Evolutionary conservation across 2,113 vertebrate species (phyloP), one percentile per base, ranked within the genome.

Genomic region (Malurus cyaneus): DNA sequence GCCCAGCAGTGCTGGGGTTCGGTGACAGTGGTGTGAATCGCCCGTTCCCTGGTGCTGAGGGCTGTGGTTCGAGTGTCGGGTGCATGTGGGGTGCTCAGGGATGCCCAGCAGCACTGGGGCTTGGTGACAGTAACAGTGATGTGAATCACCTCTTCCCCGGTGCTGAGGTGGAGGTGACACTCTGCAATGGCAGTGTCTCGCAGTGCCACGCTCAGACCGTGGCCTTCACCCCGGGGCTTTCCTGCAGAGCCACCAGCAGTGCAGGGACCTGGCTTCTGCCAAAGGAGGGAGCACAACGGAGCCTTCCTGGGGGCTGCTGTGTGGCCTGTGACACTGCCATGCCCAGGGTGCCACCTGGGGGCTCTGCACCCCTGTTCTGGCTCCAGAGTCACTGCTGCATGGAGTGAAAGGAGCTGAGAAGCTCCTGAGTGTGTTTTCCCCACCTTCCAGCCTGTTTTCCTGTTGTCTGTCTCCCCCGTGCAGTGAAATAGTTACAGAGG

Each of bases 201-300:
- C 14, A 15, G 36, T 12, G 15, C 3, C 2, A 5, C 1, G 2
- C 12, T 5, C 0, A 1, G 13, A 25, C 8, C 0, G 0, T 0
- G 4, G 3, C 72, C 18, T 34, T 20, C 61, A 59, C 77, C 61
- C 47, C 6, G 1, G 49, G 26, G 16, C 60, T 44, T 25, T 1
- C 8, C 88, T 17, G 23, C 46, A 6, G 28, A 76, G 74, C 56
- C 74, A 21, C 6, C 47, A 34, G 77, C 32, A 34, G 7, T 8
- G 36, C 5, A 66, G 87, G 77, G 70, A 50, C 25, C 44, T 31
- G 42, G 32, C 83, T 73, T 59, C 31, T 28, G 26, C 41, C 62
- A 59, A 14, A 72, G 76, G 49, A 61, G 46, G 57, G 39, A 36
- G 42, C 59, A 49, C 64, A 28, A 7, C 0, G 0, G 54, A 57